These are phyloP conservation scores for Antennarius maculatus DNA, from an alignment of 2,797 vertebrate species.

Conservation along the genomic window DNA sequence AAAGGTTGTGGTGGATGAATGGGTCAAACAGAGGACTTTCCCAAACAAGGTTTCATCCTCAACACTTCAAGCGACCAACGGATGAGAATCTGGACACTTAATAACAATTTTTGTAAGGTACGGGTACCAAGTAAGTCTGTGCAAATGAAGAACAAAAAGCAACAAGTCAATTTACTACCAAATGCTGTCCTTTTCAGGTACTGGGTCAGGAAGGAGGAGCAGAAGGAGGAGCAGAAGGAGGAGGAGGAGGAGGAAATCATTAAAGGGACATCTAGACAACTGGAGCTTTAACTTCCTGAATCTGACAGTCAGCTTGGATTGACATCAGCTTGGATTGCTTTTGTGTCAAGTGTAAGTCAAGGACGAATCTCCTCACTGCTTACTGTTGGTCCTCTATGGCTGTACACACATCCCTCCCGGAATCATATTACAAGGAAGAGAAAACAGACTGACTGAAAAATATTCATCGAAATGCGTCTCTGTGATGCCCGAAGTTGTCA, in stretches of 20 bases:
- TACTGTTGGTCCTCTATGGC: background rate
- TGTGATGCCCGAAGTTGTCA: constrained; percentile 3
- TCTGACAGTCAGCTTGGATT: background rate
- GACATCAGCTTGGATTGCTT: constrained; percentile 15
- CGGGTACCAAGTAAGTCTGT: background rate
- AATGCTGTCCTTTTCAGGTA: background rate
- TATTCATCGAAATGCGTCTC: constrained; percentile 10
- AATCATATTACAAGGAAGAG: background rate
- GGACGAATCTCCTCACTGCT: constrained; percentile 1
- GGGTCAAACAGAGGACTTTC: too few species aligned
- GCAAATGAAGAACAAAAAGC: background rate
- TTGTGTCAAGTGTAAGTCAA: constrained; percentile 18
- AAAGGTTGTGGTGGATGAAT: too few species aligned
- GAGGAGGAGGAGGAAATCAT: constrained; percentile 1
- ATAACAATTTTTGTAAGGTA: too few species aligned
- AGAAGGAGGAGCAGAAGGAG: background rate
- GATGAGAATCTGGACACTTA: too few species aligned
- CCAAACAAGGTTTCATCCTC: too few species aligned
- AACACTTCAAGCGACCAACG: too few species aligned
- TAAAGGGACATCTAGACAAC: constrained; percentile 8
- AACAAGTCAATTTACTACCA: background rate
- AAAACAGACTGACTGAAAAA: constrained; percentile 15
- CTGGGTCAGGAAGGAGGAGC: background rate
- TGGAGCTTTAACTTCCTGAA: background rate
- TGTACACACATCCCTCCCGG: background rate